Base-by-base conservation (phyloP, 2,888 invertebrate species). In the Acleris laterana region DNA sequence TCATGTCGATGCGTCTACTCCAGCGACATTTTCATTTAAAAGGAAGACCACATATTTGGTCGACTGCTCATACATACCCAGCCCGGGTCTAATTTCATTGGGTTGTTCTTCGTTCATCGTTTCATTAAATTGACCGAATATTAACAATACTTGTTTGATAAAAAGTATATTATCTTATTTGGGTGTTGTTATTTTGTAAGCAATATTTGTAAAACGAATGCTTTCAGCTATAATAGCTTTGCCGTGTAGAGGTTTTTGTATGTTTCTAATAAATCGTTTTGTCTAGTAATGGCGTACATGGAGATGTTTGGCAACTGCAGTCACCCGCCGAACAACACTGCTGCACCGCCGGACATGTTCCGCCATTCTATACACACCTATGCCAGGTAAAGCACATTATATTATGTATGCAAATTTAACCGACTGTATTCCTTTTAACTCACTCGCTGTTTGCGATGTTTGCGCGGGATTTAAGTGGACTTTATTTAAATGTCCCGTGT, bases 211-310 rank as follows among this genome's bases (percentile, higher is more conserved):
- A 25, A 49, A 44, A 25, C 5, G 49, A 57, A 38, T 28, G 62
- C 53, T 64, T 61, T 46, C 20, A 28, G 20, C 42, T 56, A 19
- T 51, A 9, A 51, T 16, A 19, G 9, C 13, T 13, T 22, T 38
- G 1, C 49, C 7, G 7, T 7, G 13, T 19, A 20, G 22, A 13
- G 22, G 42, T 44, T 20, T 56, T 32, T 25, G 44, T 51, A 19
- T 62, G 16, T 38, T 28, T 32, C 11, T 46, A 17, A 46, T 46
- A 46, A 25, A 16, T 38, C 52, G 16, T 6, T 46, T 75, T 84
- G 72, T 94, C 74, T 94, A 97, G 98, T 98, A 81, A 97, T 98
- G 96, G 98, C 97, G 71, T 98, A 98, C 88, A 98, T 98, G 98
- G 98, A 98, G 93, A 97, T 98, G 95, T 97, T 97, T 81, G 97